Percentiles rank a stretch among this genome's conserved stretches.
phyloP scores from a whole-genome alignment of 2,888 invertebrate species.

The Nomada lathburiana region DNA sequence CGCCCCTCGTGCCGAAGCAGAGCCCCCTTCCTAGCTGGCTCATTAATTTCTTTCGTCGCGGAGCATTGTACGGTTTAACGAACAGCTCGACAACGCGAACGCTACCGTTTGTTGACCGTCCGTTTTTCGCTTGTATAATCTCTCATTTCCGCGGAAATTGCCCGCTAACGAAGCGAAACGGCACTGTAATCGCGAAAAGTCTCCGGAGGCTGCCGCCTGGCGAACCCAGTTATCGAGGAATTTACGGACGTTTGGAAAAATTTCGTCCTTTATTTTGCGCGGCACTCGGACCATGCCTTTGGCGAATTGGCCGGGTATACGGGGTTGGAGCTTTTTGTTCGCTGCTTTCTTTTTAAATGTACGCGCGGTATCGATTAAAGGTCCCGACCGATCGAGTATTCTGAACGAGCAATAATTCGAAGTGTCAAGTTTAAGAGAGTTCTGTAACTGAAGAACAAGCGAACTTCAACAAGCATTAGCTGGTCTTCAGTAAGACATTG shows the following conservation, averaged over 20 bases:
- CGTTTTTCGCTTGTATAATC: conserved; percentile 49
- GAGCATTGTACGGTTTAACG: conserved; percentile 49
- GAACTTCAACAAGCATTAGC: too few relatives aligned
- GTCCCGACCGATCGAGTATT: too few relatives aligned
- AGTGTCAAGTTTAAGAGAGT: too few relatives aligned
- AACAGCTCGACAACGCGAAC: conserved; percentile 52
- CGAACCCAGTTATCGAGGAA: conserved; percentile 50
- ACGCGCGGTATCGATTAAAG: too few relatives aligned
- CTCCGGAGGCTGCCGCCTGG: conserved; percentile 3
- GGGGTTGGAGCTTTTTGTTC: too few relatives aligned
- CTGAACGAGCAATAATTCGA: too few relatives aligned
- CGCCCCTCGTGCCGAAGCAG: conserved; percentile 5
- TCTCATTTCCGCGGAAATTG: conserved; percentile 53
- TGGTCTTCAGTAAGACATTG: too few relatives aligned
- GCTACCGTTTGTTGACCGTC: conserved; percentile 46
- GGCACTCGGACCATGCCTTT: neutral
- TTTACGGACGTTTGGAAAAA: conserved; percentile 26
- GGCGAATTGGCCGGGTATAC: too few relatives aligned
- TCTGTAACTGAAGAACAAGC: too few relatives aligned
- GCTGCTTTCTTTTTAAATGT: too few relatives aligned
- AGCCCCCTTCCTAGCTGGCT: too few relatives aligned
- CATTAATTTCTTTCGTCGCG: conserved; percentile 55
- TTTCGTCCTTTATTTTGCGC: neutral
- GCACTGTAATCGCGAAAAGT: conserved; percentile 43
- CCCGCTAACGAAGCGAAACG: conserved; percentile 54